Evolutionary conservation across 2,888 invertebrate species (phyloP).

Genomic region (Pristionchus mayeri): DNA sequence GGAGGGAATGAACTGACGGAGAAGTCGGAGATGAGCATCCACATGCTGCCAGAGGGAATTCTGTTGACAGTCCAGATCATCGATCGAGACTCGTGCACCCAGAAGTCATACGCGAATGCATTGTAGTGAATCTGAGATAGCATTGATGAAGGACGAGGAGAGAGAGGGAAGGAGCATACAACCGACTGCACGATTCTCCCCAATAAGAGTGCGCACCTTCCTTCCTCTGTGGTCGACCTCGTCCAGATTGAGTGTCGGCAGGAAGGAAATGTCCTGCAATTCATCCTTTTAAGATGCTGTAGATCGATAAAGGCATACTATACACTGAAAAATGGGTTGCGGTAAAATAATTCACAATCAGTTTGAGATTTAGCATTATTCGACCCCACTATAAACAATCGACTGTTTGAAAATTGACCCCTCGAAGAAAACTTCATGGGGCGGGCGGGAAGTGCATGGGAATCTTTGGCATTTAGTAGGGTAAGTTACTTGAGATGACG

Average conservation of each 20-base stretch:
- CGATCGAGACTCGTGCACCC: slow-evolving; percentile 64
- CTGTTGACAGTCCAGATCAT: slow-evolving; percentile 61
- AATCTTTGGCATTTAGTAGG: too few species aligned
- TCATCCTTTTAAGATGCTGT: too few species aligned
- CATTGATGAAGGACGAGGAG: background rate
- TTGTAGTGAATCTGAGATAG: slow-evolving; percentile 65
- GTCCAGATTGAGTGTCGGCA: slow-evolving; percentile 61
- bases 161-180: background rate
- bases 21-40: slow-evolving; percentile 71
- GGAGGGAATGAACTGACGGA: slow-evolving; percentile 57
- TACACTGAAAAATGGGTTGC: too few species aligned
- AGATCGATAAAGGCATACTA: too few species aligned
- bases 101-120: slow-evolving; percentile 74
- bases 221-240: slow-evolving; percentile 68
- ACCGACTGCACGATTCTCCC: too few species aligned
- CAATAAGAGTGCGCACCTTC: slow-evolving; percentile 51
- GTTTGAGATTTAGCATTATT: background rate
- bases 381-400: too few species aligned
- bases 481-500: too few species aligned
- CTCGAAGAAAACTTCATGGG: too few species aligned
- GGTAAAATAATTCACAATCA: too few species aligned
- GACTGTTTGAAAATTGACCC: too few species aligned
- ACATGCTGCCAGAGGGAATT: slow-evolving; percentile 63
- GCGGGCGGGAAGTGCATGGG: too few species aligned
- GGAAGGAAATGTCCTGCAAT: slow-evolving; percentile 64